A percentile compares a stretch with the other conserved stretches of the same genome.
Evolutionary conservation across 1,140 invertebrate species (phyloP).

Genomic region (Magallana angulata): DNA sequence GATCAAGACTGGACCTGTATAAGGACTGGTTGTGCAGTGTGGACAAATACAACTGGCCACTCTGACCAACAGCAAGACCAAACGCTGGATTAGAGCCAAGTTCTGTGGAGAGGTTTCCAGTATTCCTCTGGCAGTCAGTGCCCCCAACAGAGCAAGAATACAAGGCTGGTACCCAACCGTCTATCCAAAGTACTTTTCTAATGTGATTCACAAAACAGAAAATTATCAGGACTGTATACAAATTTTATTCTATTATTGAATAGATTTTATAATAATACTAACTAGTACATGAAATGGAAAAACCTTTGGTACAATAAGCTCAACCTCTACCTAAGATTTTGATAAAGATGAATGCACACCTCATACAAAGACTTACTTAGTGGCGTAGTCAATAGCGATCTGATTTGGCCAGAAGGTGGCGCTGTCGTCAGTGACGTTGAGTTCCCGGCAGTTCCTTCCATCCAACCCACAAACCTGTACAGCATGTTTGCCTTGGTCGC

Average conservation of each 20-base stretch:
- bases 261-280: no score
- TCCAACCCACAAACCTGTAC: constrained; percentile 12
- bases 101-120: background rate
- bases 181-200: constrained; percentile 27
- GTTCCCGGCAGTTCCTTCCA: constrained; percentile 16
- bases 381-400: background rate
- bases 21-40: constrained; percentile 15
- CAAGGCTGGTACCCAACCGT: constrained; percentile 26
- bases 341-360: no score
- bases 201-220: no score
- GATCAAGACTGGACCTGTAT: background rate
- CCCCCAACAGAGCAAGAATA: background rate
- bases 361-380: background rate
- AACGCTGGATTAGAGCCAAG: background rate
- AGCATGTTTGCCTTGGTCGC: constrained; percentile 18
- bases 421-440: background rate
- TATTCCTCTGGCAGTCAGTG: background rate
- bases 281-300: no score
- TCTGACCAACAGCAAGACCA: constrained; percentile 7
- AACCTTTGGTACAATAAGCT: no score
- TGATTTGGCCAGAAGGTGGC: constrained; percentile 39
- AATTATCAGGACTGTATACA: no score
- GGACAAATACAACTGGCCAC: background rate
- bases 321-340: no score
- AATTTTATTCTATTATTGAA: no score